A percentile compares a stretch with the other conserved stretches of the same genome.
phyloP scores from a whole-genome alignment of 2,888 invertebrate genomes.

The Linnaemya tessellans region DNA sequence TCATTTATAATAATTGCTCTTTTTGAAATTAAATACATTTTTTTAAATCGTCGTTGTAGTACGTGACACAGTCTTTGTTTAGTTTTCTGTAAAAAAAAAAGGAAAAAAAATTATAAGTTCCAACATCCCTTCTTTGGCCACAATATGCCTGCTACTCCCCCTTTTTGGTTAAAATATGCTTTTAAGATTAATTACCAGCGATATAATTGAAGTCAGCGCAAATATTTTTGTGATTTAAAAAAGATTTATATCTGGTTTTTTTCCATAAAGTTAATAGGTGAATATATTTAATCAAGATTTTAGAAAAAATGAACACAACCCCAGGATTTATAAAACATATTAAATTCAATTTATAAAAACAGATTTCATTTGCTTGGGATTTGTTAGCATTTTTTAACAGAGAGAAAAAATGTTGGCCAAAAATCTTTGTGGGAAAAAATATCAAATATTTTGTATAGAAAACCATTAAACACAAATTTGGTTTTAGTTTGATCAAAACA shows the following conservation, averaged over 20 bases:
- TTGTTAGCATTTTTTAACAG: too few species aligned
- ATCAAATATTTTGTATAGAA: too few species aligned
- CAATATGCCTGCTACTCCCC: conserved; percentile 24
- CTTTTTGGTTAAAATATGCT: conserved; percentile 1
- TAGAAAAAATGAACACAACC: not conserved
- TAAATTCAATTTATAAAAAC: too few species aligned
- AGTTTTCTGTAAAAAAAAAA: not conserved
- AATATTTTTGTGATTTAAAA: conserved; percentile 55
- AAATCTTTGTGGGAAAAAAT: too few species aligned
- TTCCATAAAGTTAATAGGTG: not conserved
- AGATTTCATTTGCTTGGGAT: too few species aligned
- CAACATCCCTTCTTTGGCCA: conserved; percentile 40
- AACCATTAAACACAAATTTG: too few species aligned
- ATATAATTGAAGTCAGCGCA: conserved; percentile 57
- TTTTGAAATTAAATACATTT: conserved; percentile 23
- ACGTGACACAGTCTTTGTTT: conserved; percentile 63
- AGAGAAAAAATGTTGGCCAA: too few species aligned
- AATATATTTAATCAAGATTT: conserved; percentile 30
- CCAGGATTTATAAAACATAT: too few species aligned
- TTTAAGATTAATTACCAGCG: conserved; percentile 57
- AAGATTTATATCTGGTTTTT: not conserved
- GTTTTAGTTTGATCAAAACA: too few species aligned
- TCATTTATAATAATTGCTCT: conserved; percentile 57
- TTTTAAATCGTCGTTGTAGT: conserved; percentile 25
- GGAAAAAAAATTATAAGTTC: not conserved